A percentile compares a stretch with the other conserved stretches of the same genome.
These are phyloP conservation scores for Atherinomorus stipes DNA, from an alignment of 2,113 vertebrate genomes.

Conservation along the genomic window DNA sequence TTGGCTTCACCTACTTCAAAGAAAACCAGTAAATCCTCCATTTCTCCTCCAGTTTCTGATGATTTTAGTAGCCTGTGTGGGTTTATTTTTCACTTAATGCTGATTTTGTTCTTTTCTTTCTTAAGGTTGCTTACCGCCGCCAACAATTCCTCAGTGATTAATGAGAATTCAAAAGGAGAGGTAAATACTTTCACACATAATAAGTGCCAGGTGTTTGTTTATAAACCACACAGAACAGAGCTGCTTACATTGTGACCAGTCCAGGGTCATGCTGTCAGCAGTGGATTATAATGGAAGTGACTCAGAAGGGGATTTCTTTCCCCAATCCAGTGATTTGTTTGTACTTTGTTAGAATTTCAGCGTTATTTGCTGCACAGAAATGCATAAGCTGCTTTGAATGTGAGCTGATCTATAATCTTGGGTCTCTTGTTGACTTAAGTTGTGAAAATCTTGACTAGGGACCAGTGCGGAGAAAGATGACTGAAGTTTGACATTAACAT, in stretches of 20 bases:
- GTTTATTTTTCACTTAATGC: slow-evolving; percentile 10
- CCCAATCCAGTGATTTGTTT: slow-evolving; percentile 61
- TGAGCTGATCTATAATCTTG: slow-evolving; percentile 50
- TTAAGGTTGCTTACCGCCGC: slow-evolving; percentile 90
- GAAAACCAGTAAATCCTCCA: slow-evolving; percentile 91
- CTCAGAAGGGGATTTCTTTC: slow-evolving; percentile 52
- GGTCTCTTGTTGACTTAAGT: slow-evolving; percentile 11
- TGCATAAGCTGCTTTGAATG: slow-evolving; percentile 55
- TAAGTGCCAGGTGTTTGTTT: slow-evolving; percentile 13
- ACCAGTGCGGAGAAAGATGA: background rate
- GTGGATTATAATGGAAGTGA: slow-evolving; percentile 55
- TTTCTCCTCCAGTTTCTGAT: background rate
- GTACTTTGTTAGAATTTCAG: slow-evolving; percentile 58
- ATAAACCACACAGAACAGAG: slow-evolving; percentile 20
- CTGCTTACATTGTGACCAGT: slow-evolving; percentile 37
- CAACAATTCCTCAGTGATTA: slow-evolving; percentile 87
- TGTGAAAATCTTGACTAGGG: background rate
- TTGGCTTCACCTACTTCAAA: slow-evolving; percentile 98
- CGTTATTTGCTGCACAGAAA: slow-evolving; percentile 48
- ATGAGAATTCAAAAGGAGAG: slow-evolving; percentile 90
- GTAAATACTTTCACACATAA: slow-evolving; percentile 76
- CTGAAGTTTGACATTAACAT: no score
- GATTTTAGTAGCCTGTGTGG: background rate
- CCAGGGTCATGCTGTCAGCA: slow-evolving; percentile 14
- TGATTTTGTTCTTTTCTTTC: slow-evolving; percentile 27